Evolutionary conservation across 2,888 invertebrate species (phyloP).

Genomic region (Aricia artaxerxes): DNA sequence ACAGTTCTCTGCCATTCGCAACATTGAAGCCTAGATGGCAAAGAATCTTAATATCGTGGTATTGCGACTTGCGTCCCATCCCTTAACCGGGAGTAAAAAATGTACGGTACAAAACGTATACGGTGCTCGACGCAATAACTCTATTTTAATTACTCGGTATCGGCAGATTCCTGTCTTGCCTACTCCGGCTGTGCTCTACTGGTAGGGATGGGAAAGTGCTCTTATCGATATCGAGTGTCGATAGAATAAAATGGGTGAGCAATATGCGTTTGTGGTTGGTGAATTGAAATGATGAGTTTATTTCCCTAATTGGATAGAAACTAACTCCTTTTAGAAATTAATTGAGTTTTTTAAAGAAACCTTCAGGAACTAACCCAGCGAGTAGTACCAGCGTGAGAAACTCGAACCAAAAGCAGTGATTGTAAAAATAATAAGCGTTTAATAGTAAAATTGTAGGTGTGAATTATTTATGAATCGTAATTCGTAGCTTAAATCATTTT

Average conservation of each 20-base stretch:
- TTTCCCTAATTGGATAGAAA: no score
- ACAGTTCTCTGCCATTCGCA: background rate
- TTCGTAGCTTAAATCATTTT: background rate
- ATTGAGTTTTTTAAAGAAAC: no score
- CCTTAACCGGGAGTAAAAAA: conserved; percentile 42
- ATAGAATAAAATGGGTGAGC: background rate
- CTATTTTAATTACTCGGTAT: conserved; percentile 80
- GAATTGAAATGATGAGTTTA: no score
- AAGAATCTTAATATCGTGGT: conserved; percentile 36
- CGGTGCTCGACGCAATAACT: conserved; percentile 68
- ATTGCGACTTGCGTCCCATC: conserved; percentile 24
- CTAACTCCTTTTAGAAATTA: no score
- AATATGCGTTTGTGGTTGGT: no score
- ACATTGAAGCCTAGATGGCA: conserved; percentile 35
- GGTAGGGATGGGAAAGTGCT: conserved; percentile 51
- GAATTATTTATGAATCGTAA: background rate
- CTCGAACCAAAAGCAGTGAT: background rate
- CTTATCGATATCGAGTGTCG: conserved; percentile 41
- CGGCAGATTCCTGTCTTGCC: conserved; percentile 78
- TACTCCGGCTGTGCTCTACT: conserved; percentile 72
- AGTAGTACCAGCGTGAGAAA: background rate
- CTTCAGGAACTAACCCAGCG: background rate
- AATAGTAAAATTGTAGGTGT: background rate
- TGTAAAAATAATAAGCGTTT: background rate
- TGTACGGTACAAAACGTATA: conserved; percentile 46